A percentile compares a stretch with the other conserved stretches of the same genome.
Conservation (phyloP, 2,888 invertebrate genomes). For the Sphaerophoria taeniata region DNA sequence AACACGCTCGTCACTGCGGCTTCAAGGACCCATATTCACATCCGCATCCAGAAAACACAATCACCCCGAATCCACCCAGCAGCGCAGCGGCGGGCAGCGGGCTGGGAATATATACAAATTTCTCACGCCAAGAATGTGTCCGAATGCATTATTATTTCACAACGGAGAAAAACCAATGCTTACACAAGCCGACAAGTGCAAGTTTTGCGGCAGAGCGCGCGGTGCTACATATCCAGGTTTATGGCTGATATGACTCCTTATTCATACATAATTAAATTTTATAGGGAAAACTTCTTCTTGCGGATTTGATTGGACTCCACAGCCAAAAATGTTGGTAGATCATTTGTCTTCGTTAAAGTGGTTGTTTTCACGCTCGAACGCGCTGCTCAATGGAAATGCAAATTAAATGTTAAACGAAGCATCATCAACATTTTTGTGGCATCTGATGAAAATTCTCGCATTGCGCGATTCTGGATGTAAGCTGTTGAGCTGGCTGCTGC, state of each 20-base stretch:
- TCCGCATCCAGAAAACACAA: too few relatives aligned
- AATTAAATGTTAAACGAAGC: slow-evolving; percentile 60
- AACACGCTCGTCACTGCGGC: too few relatives aligned
- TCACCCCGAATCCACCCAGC: not conserved
- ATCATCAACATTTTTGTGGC: slow-evolving; percentile 46
- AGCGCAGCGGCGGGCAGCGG: too few relatives aligned
- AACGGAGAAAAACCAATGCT: slow-evolving; percentile 54
- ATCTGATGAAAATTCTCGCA: slow-evolving; percentile 24
- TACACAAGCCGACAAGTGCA: slow-evolving; percentile 59
- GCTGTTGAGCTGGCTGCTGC: not conserved
- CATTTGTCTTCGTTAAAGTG: slow-evolving; percentile 72
- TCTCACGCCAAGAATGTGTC: slow-evolving; percentile 64
- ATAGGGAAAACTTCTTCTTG: slow-evolving; percentile 26
- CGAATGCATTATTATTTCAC: slow-evolving; percentile 71
- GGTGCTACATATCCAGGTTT: not conserved
- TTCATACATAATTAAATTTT: slow-evolving; percentile 8
- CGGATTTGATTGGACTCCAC: slow-evolving; percentile 32
- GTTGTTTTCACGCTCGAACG: slow-evolving; percentile 43
- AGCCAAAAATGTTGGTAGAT: slow-evolving; percentile 11
- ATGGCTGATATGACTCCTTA: not conserved
- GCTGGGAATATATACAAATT: slow-evolving; percentile 49
- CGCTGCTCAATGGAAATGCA: slow-evolving; percentile 52
- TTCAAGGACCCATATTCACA: too few relatives aligned
- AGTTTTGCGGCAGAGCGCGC: slow-evolving; percentile 10
- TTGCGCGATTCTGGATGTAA: not conserved